Evolutionary conservation across 92 coral and sea anemone genomes (phyloP), one percentile per base, ranked within the genome.

Genomic region (Diadumene lineata): DNA sequence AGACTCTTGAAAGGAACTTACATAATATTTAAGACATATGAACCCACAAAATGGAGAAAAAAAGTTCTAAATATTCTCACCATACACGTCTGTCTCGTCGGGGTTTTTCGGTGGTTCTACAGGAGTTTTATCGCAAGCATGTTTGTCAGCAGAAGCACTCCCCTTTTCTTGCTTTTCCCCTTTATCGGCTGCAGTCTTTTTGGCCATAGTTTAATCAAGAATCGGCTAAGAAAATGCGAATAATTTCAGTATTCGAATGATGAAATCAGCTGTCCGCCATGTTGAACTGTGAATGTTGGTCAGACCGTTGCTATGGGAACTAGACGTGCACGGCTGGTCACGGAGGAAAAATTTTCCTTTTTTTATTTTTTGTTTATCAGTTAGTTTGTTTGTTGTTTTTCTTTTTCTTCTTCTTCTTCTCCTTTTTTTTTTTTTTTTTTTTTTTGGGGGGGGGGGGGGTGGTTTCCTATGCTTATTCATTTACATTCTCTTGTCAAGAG

Each of bases 51-150:
- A 43, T 33, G 1, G 70, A 57, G n/a, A 21, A 18, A 69, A 69
- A 70, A 31, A 29, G 18, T n/a, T 11, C 32, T 4, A 21, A 53
- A 56, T 1, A n/a, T 32, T 72, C 77, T 72, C 34, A 82, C 86
- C 86, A 50, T 58, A 51, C 33, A 48, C 43, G 61, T 80, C 96
- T 1, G 79, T 78, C 56, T 87, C 93, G 15, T 61, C 81, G 60
- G 64, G 82, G 66, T 72, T 70, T 68, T 80, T 83, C 33, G 50
- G 66, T 23, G 85, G 68, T 79, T 94, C 98, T 16, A 80, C 83
- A 1, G 92, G 88, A 15, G 94, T 89, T 80, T 92, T 96, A 23
- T 96, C 99, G 25, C 90, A 85, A 24, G 83, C 33, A 23, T 77
- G 77, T 66, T 86, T 92, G 56, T 94, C 96, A 25, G 87, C 82